Evolutionary conservation across 2,888 invertebrate genomes (phyloP).

Genomic region (Nemurella pictetii): DNA sequence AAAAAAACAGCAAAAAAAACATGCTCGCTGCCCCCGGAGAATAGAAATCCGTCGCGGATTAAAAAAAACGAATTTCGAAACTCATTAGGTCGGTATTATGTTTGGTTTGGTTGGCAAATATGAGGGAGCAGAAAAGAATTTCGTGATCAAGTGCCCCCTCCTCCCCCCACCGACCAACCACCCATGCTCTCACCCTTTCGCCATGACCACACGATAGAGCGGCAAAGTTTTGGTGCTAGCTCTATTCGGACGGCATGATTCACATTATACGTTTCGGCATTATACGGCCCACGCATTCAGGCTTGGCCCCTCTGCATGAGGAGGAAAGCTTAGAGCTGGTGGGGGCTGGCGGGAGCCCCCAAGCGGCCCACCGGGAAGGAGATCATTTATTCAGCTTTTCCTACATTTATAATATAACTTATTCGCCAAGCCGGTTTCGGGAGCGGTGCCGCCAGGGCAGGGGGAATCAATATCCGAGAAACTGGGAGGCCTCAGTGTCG

Average conservation of each 20-base stretch:
- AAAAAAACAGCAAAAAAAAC: too few relatives aligned
- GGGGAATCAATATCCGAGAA: background rate
- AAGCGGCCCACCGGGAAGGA: background rate
- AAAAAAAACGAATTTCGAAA: background rate
- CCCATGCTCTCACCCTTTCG: too few relatives aligned
- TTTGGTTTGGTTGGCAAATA: background rate
- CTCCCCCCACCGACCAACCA: background rate
- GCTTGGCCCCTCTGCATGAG: too few relatives aligned
- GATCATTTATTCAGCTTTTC: background rate
- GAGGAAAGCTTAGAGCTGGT: too few relatives aligned
- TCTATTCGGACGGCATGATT: background rate
- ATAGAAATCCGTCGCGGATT: background rate
- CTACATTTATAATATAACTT: background rate
- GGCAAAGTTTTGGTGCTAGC: background rate
- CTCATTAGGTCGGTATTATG: background rate
- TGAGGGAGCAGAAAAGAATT: background rate
- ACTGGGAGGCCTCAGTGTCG: background rate
- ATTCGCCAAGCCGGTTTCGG: background rate
- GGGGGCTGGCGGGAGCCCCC: too few relatives aligned
- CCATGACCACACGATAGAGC: background rate
- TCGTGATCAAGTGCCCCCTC: background rate
- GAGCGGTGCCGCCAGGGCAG: background rate
- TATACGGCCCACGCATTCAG: too few relatives aligned
- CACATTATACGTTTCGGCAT: background rate
- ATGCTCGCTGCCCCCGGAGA: background rate